Evolutionary conservation across 2,888 invertebrate genomes (phyloP), one percentile per base, ranked within the genome.

Genomic region (Folsomia manolachei): DNA sequence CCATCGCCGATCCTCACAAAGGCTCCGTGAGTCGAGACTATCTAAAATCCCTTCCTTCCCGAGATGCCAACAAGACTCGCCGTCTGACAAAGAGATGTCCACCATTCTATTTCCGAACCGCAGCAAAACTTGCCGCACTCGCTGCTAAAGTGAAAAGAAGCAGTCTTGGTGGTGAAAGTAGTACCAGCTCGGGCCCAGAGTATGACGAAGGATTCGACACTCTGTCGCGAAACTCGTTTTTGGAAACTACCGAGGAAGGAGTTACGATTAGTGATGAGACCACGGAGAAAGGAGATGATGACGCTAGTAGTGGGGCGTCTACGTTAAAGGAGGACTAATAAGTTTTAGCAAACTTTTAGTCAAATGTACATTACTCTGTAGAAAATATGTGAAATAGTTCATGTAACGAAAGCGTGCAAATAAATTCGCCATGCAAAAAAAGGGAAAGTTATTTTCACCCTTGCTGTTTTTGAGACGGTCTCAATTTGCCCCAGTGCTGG

Each of bases 41-140:
- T 83, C 83, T 92, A 24, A 85, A 86, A 65, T 85, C 86, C 72
- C 86, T 92, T 82, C 91, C 91, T 0, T 91, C 91, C 0, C 86
- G 92, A 78, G 90, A 91, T 82, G 89, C 88, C 82, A 85, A 87
- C 9, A 77, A 76, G 61, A 72, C 63, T 63, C 78, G 73, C 24
- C 27, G 27, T 11, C 11, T 26, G 14, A 21, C 71, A 23, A 73
- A 71, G 63, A 64, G 74, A 53, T 75, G 70, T 62, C 75, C 77
- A 53, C 78, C 77, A 51, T 78, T 77, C 61, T 77, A 74, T 65
- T 79, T 81, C 69, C 70, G 75, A 52, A 72, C 78, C 2, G 79
- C 81, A 52, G 81, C 79, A 14, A 79, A 79, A 70, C 75, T 80
- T 75, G 74, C 73, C 27, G 76, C 78, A 23, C 52, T 80, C n/a